Base-by-base conservation (phyloP, 2,113 vertebrate genomes). In the Barnardius zonarius region DNA sequence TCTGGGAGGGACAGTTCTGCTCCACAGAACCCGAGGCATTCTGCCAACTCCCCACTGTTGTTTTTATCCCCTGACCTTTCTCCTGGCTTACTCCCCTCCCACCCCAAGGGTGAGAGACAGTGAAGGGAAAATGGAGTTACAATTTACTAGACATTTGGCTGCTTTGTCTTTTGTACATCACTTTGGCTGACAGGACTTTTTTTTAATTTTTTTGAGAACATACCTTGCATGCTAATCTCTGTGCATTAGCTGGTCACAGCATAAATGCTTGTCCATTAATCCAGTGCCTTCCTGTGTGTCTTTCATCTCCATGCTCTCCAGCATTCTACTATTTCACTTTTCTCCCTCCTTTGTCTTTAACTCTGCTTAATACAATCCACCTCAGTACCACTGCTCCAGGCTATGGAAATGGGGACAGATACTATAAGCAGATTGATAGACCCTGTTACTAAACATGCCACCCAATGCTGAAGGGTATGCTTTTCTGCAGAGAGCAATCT, bases 191-290 rank as follows among this genome's bases (percentile, higher is more conserved):
- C 93, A 93, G 83, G 86, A 87, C 12, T 1, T 74, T 68, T 64
- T 17, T 17, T 48, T 48, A 44, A 44, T 61, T 61, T 48, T 31
- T 41, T 64, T 11, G 54, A 48, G 33, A 94, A 94, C 97, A 92
- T 96, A 72, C 74, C 95, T 94, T 91, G 54, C 82, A 89, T 88
- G 80, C 88, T 96, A 49, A 93, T 95, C 82, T 96, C 64, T 76
- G 90, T 88, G 92, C 64, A 82, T 96, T 95, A 96, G 85, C 76
- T 92, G 96, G 96, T 96, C 93, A 77, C 88, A 92, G 72, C 88
- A 66, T 86, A 92, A 97, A 89, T 89, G 84, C 92, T 80, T 94
- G 93, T 93, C 95, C 88, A 93, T 97, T 97, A 94, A 94, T 80
- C 75, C 85, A 77, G 0, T 87, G 57, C 66, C 88, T 96, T 95